Percentiles rank a stretch among this genome's conserved stretches.
Conservation (phyloP, 2,888 invertebrate genomes). For the Gasteruption jaculator region DNA sequence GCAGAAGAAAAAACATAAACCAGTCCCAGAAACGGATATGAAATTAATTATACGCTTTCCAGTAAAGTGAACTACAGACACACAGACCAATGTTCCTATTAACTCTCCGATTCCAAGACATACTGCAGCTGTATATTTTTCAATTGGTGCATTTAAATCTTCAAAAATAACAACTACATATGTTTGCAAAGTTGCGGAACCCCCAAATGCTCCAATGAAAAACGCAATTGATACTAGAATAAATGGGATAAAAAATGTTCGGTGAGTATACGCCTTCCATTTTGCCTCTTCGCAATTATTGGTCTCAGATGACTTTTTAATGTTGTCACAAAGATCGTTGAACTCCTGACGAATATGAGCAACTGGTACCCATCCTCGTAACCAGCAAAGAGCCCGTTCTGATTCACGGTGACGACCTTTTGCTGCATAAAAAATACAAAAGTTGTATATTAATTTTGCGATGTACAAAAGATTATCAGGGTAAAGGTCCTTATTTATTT, state of each 20-base stretch:
- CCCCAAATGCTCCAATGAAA: constrained; percentile 72
- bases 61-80: constrained; percentile 64
- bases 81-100: constrained; percentile 63
- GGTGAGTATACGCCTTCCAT: constrained; percentile 37
- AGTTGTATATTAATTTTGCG: constrained; percentile 3
- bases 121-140: constrained; percentile 72
- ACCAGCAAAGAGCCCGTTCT: constrained; percentile 67
- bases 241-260: constrained; percentile 67
- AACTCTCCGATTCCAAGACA: constrained; percentile 69
- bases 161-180: constrained; percentile 73
- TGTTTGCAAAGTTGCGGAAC: constrained; percentile 69
- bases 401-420: constrained; percentile 65
- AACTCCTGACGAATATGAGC: constrained; percentile 61
- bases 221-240: constrained; percentile 64
- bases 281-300: constrained; percentile 5
- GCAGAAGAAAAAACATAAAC: constrained; percentile 61
- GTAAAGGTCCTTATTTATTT: too few relatives aligned
- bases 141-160: constrained; percentile 67
- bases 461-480: too few relatives aligned
- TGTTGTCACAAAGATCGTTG: constrained; percentile 53
- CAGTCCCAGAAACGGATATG: constrained; percentile 64
- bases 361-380: constrained; percentile 71
- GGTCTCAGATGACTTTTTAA: constrained; percentile 37
- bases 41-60: constrained; percentile 70
- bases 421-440: constrained; percentile 26